Base-by-base conservation (phyloP, 2,888 invertebrate genomes). In the Cancer borealis region DNA sequence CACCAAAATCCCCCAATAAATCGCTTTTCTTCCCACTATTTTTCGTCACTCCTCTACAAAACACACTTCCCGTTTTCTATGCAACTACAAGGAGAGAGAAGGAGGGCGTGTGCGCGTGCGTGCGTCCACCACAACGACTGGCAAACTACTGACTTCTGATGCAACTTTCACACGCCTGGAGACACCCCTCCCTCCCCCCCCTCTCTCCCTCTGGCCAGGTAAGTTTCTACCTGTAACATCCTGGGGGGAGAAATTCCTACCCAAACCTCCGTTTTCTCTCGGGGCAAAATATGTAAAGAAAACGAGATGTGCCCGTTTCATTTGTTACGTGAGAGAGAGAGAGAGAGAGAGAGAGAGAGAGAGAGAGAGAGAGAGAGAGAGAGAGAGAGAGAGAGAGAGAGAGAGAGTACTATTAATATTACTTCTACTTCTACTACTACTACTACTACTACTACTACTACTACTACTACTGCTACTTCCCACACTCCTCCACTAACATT, bases 301-400 rank as follows among this genome's bases (percentile, higher is more conserved):
- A 79, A 79, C 30, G 79, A 30, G 30, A 79, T 0, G 79, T 30
- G 79, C 6, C 21, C 12, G 30, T 30, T 5, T 26, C 21, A 30
- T 30, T 66, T n/a, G 66, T n/a, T 66, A 54, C 66, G 66, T 6
- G n/a, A n/a, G 79, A 79, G 30, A 30, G 30, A 26, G 79, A 30
- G 79, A 30, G 30, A 26, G 79, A 79, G 79, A 26, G 79, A 79
- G n/a, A 79, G 79, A 79, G 79, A 79, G 79, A 26, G 79, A 79
- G 79, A 26, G 26, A 26, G 79, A 26, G 26, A 26, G 79, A 26
- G 26, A 26, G 26, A 79, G 79, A 26, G 26, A 26, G 79, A 26
- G 26, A 26, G 79, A 26, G 26, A 26, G 79, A 79, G 26, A 79
- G 79, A 79, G 79, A 79, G 79, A 79, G n/a, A 26, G 79, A 26